These are phyloP conservation scores for Drosophila obscura DNA, from an alignment of 1,140 invertebrate genomes.

Conservation along the genomic window DNA sequence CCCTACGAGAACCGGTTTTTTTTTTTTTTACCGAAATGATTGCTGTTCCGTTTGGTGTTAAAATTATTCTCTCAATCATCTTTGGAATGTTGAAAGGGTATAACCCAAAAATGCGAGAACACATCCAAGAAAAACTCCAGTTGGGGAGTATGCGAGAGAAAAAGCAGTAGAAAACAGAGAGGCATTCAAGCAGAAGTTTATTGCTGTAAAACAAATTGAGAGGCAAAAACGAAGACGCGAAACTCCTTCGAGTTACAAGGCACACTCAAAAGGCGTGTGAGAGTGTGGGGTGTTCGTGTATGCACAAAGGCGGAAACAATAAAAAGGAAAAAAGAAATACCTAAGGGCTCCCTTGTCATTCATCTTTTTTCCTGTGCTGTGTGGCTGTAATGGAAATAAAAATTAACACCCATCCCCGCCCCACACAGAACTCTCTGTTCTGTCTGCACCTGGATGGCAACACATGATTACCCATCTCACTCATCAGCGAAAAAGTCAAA, in stretches of 20 bases:
- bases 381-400: no score
- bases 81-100: no score
- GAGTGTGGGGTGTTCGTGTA: not conserved
- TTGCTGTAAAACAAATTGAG: constrained; percentile 57
- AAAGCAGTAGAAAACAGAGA: constrained; percentile 6
- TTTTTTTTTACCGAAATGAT: no score
- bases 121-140: constrained; percentile 4
- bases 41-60: no score
- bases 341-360: not conserved
- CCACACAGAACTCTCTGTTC: no score
- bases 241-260: constrained; percentile 13
- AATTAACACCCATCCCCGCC: no score
- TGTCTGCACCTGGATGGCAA: not conserved
- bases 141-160: no score
- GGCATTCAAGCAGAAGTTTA: constrained; percentile 70
- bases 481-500: constrained; percentile 50
- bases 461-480: constrained; percentile 32
- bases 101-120: constrained; percentile 3
- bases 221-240: constrained; percentile 38
- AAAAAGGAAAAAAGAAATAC: not conserved
- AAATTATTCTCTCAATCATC: no score
- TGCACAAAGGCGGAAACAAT: not conserved
- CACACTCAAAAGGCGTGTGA: constrained; percentile 5
- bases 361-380: constrained; percentile 7
- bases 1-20: no score